These are phyloP conservation scores for Philypnodon macrostomus DNA, from an alignment of 2,797 vertebrate genomes.

Conservation along the genomic window DNA sequence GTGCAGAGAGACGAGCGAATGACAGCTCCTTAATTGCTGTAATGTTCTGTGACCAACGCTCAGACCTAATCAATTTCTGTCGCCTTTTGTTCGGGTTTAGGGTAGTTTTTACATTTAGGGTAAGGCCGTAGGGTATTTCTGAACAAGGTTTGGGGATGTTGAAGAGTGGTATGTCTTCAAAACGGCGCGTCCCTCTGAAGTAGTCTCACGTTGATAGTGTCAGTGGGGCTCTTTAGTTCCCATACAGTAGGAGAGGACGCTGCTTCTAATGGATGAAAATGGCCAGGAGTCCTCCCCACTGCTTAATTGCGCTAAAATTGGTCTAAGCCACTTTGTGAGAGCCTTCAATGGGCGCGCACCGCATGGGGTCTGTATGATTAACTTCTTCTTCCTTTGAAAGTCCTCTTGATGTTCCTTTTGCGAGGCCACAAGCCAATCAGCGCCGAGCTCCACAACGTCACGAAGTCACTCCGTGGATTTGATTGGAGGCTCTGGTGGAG, in stretches of 20 bases:
- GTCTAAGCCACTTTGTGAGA: conserved; percentile 71
- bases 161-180: background rate
- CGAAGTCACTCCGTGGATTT: conserved; percentile 28
- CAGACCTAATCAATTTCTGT: conserved; percentile 71
- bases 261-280: conserved; percentile 68
- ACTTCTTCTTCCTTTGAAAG: conserved; percentile 78
- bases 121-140: conserved; percentile 1
- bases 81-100: conserved; percentile 6
- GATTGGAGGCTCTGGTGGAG: conserved; percentile 73
- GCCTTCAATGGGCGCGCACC: conserved; percentile 75
- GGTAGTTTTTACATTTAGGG: background rate
- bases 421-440: conserved; percentile 68
- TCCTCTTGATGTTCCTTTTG: conserved; percentile 72
- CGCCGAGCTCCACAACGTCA: conserved; percentile 54
- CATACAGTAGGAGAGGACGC: conserved; percentile 29
- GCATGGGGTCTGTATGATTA: conserved; percentile 82
- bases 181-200: conserved; percentile 1
- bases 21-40: conserved; percentile 77
- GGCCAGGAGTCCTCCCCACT: conserved; percentile 71
- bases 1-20: conserved; percentile 70
- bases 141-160: conserved; percentile 5
- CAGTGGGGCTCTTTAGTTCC: conserved; percentile 16
- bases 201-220: conserved; percentile 19
- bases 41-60: conserved; percentile 78
- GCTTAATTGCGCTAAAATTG: conserved; percentile 82